Percentiles rank a stretch among this genome's conserved stretches.
These are phyloP conservation scores for Chalcosyrphus nemorum DNA, from an alignment of 2,888 invertebrate genomes.

Conservation along the genomic window DNA sequence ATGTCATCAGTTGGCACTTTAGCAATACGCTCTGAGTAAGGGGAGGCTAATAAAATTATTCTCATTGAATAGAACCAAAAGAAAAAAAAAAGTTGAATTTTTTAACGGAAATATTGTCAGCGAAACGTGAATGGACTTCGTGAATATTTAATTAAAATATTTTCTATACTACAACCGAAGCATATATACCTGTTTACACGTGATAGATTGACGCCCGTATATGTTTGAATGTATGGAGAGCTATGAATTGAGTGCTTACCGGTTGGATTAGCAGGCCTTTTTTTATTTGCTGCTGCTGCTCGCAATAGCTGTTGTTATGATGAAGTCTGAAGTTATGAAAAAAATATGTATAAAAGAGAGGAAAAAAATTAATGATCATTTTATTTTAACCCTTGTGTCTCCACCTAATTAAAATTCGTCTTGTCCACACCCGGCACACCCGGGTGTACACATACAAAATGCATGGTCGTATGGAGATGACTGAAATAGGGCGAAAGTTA, in stretches of 20 bases:
- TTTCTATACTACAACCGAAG: conserved; percentile 50
- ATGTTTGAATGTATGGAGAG: not conserved
- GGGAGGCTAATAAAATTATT: conserved; percentile 2
- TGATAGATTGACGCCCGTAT: conserved; percentile 33
- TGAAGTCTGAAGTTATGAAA: conserved; percentile 21
- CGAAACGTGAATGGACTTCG: conserved; percentile 65
- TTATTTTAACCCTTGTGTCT: no score
- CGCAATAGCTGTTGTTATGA: conserved; percentile 23
- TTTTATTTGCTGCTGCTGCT: conserved; percentile 19
- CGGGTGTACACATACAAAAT: no score
- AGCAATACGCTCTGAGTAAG: not conserved
- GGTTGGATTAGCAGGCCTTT: conserved; percentile 39
- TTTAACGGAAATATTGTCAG: conserved; percentile 71
- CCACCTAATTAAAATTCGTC: no score
- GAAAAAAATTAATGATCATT: conserved; percentile 20
- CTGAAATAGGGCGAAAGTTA: no score
- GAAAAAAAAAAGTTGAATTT: not conserved
- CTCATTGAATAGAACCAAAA: conserved; percentile 46
- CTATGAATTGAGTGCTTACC: conserved; percentile 45
- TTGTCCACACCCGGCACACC: no score
- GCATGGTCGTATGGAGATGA: no score
- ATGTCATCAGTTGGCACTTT: conserved; percentile 15
- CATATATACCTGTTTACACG: conserved; percentile 33
- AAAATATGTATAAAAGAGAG: conserved; percentile 4
- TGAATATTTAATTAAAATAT: conserved; percentile 61